Percentiles rank a stretch among this genome's conserved stretches.
These are phyloP conservation scores for Chloroclysta siterata DNA, from an alignment of 2,888 invertebrate genomes.

Conservation along the genomic window DNA sequence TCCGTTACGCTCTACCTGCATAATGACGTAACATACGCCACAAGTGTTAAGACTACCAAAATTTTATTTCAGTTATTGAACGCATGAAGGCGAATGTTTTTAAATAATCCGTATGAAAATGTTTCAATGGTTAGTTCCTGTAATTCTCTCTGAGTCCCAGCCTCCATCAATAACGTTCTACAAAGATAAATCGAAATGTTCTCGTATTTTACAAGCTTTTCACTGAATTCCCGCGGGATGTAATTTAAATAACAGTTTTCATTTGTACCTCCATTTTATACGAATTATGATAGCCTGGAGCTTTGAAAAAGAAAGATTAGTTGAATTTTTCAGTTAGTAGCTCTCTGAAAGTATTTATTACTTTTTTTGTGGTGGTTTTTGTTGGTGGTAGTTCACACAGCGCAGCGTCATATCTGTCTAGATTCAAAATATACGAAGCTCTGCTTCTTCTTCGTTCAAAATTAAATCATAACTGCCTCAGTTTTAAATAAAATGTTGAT, in stretches of 20 bases:
- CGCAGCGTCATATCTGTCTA: too few relatives aligned
- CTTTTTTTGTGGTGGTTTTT: not conserved
- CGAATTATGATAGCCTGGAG: slow-evolving; percentile 25
- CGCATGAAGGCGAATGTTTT: too few relatives aligned
- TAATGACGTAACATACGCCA: too few relatives aligned
- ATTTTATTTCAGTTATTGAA: too few relatives aligned
- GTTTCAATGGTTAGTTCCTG: not conserved
- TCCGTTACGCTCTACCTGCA: too few relatives aligned
- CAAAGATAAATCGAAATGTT: slow-evolving; percentile 22
- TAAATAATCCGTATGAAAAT: too few relatives aligned
- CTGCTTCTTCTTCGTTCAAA: too few relatives aligned
- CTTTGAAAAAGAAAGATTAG: slow-evolving; percentile 2
- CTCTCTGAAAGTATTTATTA: not conserved
- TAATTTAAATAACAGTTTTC: slow-evolving; percentile 32
- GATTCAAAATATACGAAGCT: too few relatives aligned
- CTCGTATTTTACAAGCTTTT: slow-evolving; percentile 21
- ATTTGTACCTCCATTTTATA: slow-evolving; percentile 27
- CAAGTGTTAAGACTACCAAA: too few relatives aligned
- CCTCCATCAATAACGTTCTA: slow-evolving; percentile 17
- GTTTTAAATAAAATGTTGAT: too few relatives aligned
- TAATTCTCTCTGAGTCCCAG: slow-evolving; percentile 2
- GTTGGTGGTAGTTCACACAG: too few relatives aligned
- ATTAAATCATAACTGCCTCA: too few relatives aligned
- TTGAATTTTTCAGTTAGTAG: slow-evolving; percentile 7
- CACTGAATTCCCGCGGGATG: slow-evolving; percentile 19